Percentiles rank a stretch among this genome's conserved stretches.
phyloP scores from a whole-genome alignment of 2,113 vertebrate genomes.

The Centropus bengalensis region DNA sequence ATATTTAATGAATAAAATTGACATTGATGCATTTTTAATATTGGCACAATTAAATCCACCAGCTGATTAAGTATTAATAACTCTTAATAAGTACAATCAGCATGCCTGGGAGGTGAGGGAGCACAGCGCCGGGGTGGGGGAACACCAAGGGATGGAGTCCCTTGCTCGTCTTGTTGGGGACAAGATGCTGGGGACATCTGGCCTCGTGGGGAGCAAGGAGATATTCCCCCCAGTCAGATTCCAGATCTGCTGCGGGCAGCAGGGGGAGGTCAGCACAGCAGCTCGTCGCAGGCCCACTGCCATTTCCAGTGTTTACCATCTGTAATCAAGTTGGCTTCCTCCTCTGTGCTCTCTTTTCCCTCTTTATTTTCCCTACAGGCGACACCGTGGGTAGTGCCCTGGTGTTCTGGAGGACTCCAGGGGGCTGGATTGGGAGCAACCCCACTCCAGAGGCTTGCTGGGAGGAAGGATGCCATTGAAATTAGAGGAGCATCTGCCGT shows the following conservation, averaged over 20 bases:
- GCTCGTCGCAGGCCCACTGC: background rate
- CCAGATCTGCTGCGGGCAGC: accelerated
- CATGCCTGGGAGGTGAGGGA: constrained; percentile 50
- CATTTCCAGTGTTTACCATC: constrained; percentile 58
- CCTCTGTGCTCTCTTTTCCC: background rate
- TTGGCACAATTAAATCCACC: constrained; percentile 74
- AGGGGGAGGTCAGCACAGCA: background rate
- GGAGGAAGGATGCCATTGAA: background rate
- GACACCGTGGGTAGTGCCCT: accelerated
- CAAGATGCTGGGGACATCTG: background rate
- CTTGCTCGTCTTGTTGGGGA: accelerated
- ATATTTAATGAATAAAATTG: constrained; percentile 78
- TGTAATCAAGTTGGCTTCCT: constrained; percentile 19
- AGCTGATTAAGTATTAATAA: constrained; percentile 77
- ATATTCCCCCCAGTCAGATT: background rate
- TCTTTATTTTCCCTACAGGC: background rate
- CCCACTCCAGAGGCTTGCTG: background rate
- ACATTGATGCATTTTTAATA: constrained; percentile 79
- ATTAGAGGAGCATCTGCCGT: background rate
- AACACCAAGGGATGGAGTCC: background rate
- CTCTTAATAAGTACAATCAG: constrained; percentile 75
- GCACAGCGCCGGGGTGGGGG: background rate
- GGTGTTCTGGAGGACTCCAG: background rate
- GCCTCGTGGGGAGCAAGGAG: background rate
- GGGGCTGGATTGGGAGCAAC: background rate